Conservation (phyloP, 2,113 vertebrate genomes). For the Bubo blakistoni region DNA sequence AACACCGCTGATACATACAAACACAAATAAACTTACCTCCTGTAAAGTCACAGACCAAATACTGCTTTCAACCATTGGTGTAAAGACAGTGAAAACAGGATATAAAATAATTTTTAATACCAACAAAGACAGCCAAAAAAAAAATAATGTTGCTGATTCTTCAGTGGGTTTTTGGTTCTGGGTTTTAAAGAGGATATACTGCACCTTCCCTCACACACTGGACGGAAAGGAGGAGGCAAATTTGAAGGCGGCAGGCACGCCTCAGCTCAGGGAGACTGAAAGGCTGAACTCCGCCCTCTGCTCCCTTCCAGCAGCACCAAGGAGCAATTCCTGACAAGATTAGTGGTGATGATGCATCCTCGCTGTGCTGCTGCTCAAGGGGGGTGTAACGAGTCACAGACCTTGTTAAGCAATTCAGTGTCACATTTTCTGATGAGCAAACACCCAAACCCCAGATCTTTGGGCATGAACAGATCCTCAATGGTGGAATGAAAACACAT, state of each 20-base stretch:
- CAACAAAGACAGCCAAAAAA: constrained; percentile 33
- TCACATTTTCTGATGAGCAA: neutral
- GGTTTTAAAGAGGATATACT: neutral
- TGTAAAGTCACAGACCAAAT: constrained; percentile 74
- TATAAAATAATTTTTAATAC: constrained; percentile 65
- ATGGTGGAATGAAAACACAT: neutral
- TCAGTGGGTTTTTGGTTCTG: neutral
- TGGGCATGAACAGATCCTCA: neutral
- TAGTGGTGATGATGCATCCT: constrained; percentile 11
- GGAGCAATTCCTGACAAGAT: constrained; percentile 1
- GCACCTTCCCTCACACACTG: constrained; percentile 1
- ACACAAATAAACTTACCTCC: constrained; percentile 79
- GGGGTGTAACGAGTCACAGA: constrained; percentile 12
- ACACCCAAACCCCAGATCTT: neutral
- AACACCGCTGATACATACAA: constrained; percentile 54
- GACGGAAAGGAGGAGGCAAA: neutral
- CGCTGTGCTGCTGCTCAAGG: neutral
- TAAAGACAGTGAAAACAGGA: constrained; percentile 72
- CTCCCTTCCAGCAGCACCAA: neutral
- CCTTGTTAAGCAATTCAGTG: constrained; percentile 28
- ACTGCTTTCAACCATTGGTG: constrained; percentile 78
- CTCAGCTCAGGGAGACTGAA: constrained; percentile 21
- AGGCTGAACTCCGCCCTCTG: constrained; percentile 60
- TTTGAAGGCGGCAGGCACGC: constrained; percentile 36
- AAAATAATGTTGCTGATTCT: constrained; percentile 24